These are phyloP conservation scores for Lacerta agilis DNA, from an alignment of 2,797 vertebrate species.

Conservation along the genomic window DNA sequence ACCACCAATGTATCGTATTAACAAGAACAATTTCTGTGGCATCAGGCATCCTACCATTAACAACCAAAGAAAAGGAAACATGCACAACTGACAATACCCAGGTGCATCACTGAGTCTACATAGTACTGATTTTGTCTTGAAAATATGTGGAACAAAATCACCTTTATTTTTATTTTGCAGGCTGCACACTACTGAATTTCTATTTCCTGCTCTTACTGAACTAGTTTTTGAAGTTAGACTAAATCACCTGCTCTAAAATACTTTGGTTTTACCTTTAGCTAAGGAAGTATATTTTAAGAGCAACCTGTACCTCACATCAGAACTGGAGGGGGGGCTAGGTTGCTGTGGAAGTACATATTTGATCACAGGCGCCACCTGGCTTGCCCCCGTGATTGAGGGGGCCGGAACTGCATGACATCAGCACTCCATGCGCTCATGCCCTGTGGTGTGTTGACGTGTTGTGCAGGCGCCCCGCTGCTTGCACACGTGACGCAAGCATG, in stretches of 20 bases:
- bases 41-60: conserved; percentile 67
- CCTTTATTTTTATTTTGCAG: conserved; percentile 65
- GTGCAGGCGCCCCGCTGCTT: too few relatives aligned
- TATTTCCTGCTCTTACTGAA: conserved; percentile 86
- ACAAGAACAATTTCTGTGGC: conserved; percentile 18
- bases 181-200: conserved; percentile 56
- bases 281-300: conserved; percentile 59
- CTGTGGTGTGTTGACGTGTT: too few relatives aligned
- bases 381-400: too few relatives aligned
- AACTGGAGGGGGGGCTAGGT: too few relatives aligned
- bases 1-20: neutral
- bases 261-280: conserved; percentile 57
- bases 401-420: too few relatives aligned
- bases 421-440: too few relatives aligned
- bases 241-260: conserved; percentile 76
- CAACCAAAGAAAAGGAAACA: conserved; percentile 52
- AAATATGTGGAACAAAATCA: conserved; percentile 58
- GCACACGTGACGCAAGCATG: too few relatives aligned
- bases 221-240: conserved; percentile 78
- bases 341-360: too few relatives aligned
- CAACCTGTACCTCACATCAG: too few relatives aligned
- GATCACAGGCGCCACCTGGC: too few relatives aligned
- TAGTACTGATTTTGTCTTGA: conserved; percentile 27
- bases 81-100: conserved; percentile 26
- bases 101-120: conserved; percentile 44